Evolutionary conservation across 2,113 vertebrate species (phyloP).

Genomic region (Ia io): DNA sequence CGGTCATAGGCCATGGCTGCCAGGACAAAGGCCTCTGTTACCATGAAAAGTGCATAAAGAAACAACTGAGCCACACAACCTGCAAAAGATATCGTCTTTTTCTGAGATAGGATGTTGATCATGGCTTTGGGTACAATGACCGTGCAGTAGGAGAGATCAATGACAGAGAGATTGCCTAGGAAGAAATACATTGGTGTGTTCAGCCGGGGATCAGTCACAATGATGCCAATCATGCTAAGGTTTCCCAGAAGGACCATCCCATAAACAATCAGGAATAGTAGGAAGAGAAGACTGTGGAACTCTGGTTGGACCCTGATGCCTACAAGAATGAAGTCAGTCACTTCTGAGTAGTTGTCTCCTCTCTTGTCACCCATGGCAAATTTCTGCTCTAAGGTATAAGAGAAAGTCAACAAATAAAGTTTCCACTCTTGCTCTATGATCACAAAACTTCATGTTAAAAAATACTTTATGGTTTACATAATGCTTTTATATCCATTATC

Average conservation of each 20-base stretch:
- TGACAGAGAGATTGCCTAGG: constrained; percentile 60
- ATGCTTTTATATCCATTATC: background rate
- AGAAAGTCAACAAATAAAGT: constrained; percentile 30
- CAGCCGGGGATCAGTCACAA: constrained; percentile 44
- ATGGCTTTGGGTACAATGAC: constrained; percentile 63
- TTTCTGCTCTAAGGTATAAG: constrained; percentile 49
- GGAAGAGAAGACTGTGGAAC: constrained; percentile 57
- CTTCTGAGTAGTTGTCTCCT: constrained; percentile 49
- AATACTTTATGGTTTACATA: background rate
- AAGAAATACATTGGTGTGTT: constrained; percentile 74
- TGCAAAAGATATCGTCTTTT: constrained; percentile 65
- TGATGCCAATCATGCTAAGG: constrained; percentile 61
- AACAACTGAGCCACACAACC: constrained; percentile 62
- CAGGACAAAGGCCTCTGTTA: constrained; percentile 61
- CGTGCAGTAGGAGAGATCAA: constrained; percentile 58
- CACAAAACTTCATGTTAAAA: background rate
- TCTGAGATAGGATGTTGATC: constrained; percentile 52
- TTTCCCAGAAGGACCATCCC: constrained; percentile 55
- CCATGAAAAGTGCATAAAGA: constrained; percentile 58
- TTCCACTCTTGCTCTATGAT: background rate
- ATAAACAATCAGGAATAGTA: constrained; percentile 59
- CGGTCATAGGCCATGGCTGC: constrained; percentile 68
- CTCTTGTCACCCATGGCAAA: constrained; percentile 51
- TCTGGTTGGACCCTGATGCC: constrained; percentile 60
- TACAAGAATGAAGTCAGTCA: constrained; percentile 66